Evolutionary conservation across 2,113 vertebrate species (phyloP).

Genomic region (Himantopus leucocephalus): DNA sequence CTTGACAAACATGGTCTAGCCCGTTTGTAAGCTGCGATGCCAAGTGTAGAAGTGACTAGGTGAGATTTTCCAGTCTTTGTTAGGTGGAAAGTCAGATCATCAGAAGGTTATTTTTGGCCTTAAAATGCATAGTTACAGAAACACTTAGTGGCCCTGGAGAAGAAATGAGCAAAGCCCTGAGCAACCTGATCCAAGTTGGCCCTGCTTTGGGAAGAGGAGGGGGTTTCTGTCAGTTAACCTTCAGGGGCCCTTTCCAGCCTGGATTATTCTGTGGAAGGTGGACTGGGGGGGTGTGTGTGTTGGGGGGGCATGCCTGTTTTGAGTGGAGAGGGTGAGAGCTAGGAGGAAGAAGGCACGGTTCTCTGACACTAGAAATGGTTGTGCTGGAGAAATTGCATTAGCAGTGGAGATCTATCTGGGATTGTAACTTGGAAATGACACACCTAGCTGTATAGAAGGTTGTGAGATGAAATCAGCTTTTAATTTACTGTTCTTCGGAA

Average conservation of each 20-base stretch:
- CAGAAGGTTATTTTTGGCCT: slow-evolving; percentile 39
- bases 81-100: slow-evolving; percentile 34
- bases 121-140: background rate
- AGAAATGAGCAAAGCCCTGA: background rate
- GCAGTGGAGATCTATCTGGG: background rate
- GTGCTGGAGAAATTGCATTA: background rate
- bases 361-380: background rate
- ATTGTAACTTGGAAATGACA: background rate
- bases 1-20: background rate
- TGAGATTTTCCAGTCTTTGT: slow-evolving; percentile 46
- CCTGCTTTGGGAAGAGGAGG: background rate
- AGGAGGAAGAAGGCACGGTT: background rate
- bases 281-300: too few species aligned
- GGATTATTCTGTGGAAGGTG: background rate
- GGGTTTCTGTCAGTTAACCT: background rate
- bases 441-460: background rate
- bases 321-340: background rate
- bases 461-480: background rate
- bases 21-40: background rate
- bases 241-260: background rate
- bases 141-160: background rate
- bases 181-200: background rate
- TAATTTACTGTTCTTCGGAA: background rate
- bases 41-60: slow-evolving; percentile 38
- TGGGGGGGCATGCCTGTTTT: background rate